Evolutionary conservation across 2,113 vertebrate genomes (phyloP).

Genomic region (Alligator mississippiensis): DNA sequence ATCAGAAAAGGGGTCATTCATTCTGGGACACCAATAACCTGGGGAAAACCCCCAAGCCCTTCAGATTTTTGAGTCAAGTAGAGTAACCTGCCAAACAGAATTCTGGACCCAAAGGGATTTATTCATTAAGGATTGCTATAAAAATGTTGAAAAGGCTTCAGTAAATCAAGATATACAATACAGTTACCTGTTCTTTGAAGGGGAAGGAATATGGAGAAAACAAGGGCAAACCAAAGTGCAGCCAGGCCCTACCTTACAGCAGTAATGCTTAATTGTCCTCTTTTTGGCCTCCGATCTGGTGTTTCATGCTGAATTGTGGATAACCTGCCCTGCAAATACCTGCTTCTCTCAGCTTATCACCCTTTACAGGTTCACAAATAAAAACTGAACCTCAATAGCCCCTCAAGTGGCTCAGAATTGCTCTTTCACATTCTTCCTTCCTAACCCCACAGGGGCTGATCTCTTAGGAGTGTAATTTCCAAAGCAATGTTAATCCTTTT

Average conservation of each 20-base stretch:
- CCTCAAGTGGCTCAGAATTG: background rate
- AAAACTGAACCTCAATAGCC: background rate
- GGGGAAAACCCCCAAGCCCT: background rate
- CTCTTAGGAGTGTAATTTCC: slow-evolving; percentile 43
- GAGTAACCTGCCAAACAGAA: background rate
- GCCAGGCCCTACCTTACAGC: slow-evolving; percentile 14
- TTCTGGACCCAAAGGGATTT: background rate
- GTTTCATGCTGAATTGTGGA: background rate
- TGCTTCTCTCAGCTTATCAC: background rate
- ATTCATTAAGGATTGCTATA: background rate
- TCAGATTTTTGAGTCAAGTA: background rate
- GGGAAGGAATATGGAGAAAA: background rate
- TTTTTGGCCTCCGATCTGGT: background rate
- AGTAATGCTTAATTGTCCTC: background rate
- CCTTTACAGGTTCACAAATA: background rate
- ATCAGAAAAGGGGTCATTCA: background rate
- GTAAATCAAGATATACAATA: background rate
- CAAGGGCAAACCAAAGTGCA: background rate
- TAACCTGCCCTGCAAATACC: background rate
- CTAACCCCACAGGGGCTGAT: background rate
- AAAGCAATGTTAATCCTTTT: slow-evolving; percentile 69
- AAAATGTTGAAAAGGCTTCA: background rate
- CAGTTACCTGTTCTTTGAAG: background rate
- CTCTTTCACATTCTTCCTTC: background rate
- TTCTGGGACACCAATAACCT: background rate